Evolutionary conservation across 2,113 vertebrate species (phyloP), one percentile per base, ranked within the genome.

Genomic region (Lophura nycthemera): DNA sequence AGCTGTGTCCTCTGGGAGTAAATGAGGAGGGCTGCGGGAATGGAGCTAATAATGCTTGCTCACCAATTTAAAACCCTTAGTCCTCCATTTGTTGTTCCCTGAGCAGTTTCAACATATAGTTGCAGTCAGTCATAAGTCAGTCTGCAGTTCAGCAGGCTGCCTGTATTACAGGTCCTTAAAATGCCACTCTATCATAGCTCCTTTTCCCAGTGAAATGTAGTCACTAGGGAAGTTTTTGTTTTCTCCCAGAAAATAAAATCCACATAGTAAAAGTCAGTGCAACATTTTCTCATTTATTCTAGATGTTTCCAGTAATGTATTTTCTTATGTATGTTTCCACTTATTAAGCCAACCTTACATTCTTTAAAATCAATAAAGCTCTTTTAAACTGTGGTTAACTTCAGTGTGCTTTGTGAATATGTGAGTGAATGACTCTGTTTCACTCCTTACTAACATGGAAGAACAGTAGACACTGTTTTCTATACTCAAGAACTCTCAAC

Each of bases 371-470:
- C n/a, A 42, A 19, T 50, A 67, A 83, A 88, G 36, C 12, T 65
- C 20, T 90, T 91, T 86, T 61, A 87, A 86, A 52, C 60, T 42
- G 34, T 43, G 34, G 57, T 75, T 83, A 11, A 82, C 91, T 92
- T 85, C 88, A 74, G 50, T 73, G n/a, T 47, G 40, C 27, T 67
- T 42, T 30, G 38, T 73, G 76, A 83, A 83, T 83, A 61, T 0
- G 1, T 86, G 74, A 88, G 76, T 64, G 54, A 88, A 21, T 93
- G 77, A 92, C 36, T 90, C 50, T 71, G 3, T 67, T 75, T 93
- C 73, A 91, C 89, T 94, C 76, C 80, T 88, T 93, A 77, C 56
- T 81, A 69, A 81, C 63, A 66, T 17, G 18, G 69, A 59, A 92
- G 50, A 93, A 78, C 73, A 77, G 63, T 43, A 78, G 38, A 56